These are phyloP conservation scores for Dynastes hyllus DNA, from an alignment of 2,888 invertebrate species.

Conservation along the genomic window DNA sequence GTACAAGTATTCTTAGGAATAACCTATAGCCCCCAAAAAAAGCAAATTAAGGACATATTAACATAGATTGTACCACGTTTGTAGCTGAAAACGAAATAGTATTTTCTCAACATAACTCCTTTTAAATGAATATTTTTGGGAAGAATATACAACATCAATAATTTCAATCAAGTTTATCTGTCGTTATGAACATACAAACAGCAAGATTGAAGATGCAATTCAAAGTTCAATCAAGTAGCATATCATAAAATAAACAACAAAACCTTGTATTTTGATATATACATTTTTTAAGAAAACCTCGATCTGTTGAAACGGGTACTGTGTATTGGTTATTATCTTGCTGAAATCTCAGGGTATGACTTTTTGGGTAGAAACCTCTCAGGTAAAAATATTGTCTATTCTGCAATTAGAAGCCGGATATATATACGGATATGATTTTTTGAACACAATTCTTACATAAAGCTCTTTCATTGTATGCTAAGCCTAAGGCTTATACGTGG, in stretches of 20 bases:
- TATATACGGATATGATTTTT: conserved; percentile 6
- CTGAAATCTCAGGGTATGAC: conserved; percentile 47
- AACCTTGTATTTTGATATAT: background rate
- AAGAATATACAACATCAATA: too few species aligned
- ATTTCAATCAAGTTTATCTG: too few species aligned
- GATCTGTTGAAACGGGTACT: conserved; percentile 50
- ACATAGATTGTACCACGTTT: too few species aligned
- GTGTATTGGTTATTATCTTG: conserved; percentile 45
- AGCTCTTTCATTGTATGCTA: conserved; percentile 35
- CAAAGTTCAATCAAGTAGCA: background rate
- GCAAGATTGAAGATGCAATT: background rate
- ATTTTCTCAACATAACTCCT: too few species aligned
- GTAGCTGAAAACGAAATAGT: too few species aligned
- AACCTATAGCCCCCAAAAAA: too few species aligned
- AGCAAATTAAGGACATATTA: too few species aligned
- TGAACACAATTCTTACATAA: conserved; percentile 22
- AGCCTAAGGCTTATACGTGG: conserved; percentile 42
- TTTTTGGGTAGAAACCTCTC: conserved; percentile 52
- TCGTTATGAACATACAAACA: too few species aligned
- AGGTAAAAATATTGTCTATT: conserved; percentile 49
- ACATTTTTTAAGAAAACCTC: conserved; percentile 31
- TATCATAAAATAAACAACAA: background rate
- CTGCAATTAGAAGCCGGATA: background rate
- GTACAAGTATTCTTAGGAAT: too few species aligned
- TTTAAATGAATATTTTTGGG: too few species aligned